Base-by-base conservation (phyloP, 1,140 invertebrate species). In the Chymomyza costata region DNA sequence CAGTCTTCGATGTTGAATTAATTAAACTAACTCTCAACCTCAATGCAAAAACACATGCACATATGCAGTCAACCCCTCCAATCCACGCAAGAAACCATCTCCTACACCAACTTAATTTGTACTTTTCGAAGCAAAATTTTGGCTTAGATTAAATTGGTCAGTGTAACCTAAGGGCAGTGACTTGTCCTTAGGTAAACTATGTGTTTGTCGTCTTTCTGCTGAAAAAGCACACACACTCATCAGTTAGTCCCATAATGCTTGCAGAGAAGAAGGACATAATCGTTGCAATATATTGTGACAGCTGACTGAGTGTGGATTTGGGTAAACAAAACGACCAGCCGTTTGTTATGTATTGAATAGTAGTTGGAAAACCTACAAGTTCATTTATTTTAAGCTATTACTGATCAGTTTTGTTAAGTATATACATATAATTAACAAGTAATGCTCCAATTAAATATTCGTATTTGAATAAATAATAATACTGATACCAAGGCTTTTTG, bases 11-110 rank as follows among this genome's bases (percentile, higher is more conserved):
- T 67, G 63, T 62, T 50, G 71, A 64, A 80, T 78, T 78, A 78
- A 78, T 78, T 80, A 78, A 78, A 78, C 71, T 80, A 78, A 78
- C 62, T 69, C 58, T 60, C 50, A 55, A 50, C 41, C 50, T 43
- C 16, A 17, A 41, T 16, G 17, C 18, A 40, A n/a, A 10, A 14
- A 30, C 47, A 18, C 15, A 50, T 39, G 21, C 37, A 48, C 34
- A 31, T 43, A 39, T 19, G n/a, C n/a, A n/a, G n/a, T n/a, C n/a
- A n/a, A n/a, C n/a, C n/a, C n/a, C n/a, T n/a, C n/a, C n/a, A n/a
- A 40, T 19, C 44, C 59, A 37, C 65, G 13, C 11, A 31, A 19
- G 13, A 35, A 41, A 30, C 21, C 11, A 30, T 43, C 35, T 34
- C 11, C 30, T 30, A 47, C 25, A 64, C 54, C 65, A 46, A 41